Evolutionary conservation across 1,140 invertebrate species (phyloP).

Genomic region (Drosophila gunungcola): DNA sequence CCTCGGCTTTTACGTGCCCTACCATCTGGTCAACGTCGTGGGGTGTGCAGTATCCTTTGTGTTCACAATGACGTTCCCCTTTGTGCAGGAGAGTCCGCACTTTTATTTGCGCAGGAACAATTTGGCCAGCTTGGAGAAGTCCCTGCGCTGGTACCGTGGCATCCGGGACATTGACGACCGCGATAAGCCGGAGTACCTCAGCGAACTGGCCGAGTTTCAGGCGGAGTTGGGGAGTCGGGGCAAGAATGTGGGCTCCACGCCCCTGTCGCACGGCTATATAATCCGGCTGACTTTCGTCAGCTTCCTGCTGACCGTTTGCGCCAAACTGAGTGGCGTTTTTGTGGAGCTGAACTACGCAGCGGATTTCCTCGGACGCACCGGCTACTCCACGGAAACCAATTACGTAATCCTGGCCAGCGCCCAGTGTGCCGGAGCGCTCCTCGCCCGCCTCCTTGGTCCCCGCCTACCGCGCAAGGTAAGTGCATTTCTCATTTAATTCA

Average conservation of each 20-base stretch:
- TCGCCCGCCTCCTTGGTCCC: slow-evolving; percentile 56
- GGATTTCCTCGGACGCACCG: slow-evolving; percentile 64
- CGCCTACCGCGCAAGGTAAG: slow-evolving; percentile 58
- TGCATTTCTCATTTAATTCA: not conserved
- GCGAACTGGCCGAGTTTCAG: slow-evolving; percentile 66
- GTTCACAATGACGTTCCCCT: slow-evolving; percentile 86
- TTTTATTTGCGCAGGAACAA: slow-evolving; percentile 86
- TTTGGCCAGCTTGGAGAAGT: slow-evolving; percentile 85
- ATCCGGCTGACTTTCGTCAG: slow-evolving; percentile 54
- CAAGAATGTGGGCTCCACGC: slow-evolving; percentile 31
- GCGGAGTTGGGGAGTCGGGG: slow-evolving; percentile 30
- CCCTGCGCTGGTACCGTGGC: slow-evolving; percentile 85
- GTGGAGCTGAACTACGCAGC: slow-evolving; percentile 66
- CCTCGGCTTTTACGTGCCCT: slow-evolving; percentile 53
- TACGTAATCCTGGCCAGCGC: slow-evolving; percentile 55
- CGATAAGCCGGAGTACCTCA: slow-evolving; percentile 63
- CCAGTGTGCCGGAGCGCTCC: slow-evolving; percentile 50
- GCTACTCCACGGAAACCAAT: slow-evolving; percentile 51
- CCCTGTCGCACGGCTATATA: slow-evolving; percentile 54
- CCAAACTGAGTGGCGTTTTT: slow-evolving; percentile 68
- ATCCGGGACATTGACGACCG: slow-evolving; percentile 73
- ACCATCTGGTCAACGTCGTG: slow-evolving; percentile 58
- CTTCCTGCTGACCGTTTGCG: slow-evolving; percentile 65
- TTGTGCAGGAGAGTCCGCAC: slow-evolving; percentile 87
- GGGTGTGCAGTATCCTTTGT: slow-evolving; percentile 86